These are phyloP conservation scores for Tenthredo mesomela DNA, from an alignment of 2,888 invertebrate genomes.

Conservation along the genomic window DNA sequence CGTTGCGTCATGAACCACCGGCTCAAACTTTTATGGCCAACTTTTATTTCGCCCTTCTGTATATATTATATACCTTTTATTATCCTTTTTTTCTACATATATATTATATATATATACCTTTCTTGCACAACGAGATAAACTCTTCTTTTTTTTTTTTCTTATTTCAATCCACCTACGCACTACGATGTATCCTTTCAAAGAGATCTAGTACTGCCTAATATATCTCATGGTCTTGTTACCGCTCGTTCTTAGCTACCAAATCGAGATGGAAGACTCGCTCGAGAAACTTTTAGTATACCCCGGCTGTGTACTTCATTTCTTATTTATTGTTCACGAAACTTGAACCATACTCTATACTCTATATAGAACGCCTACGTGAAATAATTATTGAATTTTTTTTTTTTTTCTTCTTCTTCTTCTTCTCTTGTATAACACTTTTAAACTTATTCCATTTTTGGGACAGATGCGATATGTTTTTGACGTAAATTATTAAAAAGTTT, in stretches of 20 bases:
- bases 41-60: slow-evolving; percentile 29
- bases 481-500: neutral
- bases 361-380: neutral
- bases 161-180: neutral
- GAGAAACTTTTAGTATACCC: slow-evolving; percentile 23
- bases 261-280: slow-evolving; percentile 35
- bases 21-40: slow-evolving; percentile 32
- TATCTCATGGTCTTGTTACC: slow-evolving; percentile 34
- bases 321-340: neutral
- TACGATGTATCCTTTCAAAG: slow-evolving; percentile 13
- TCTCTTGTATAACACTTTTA: neutral
- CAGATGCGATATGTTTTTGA: neutral
- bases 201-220: slow-evolving; percentile 32
- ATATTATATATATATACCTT: neutral
- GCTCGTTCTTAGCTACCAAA: slow-evolving; percentile 19
- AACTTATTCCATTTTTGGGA: neutral
- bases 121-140: neutral
- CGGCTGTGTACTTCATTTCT: neutral
- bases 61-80: neutral
- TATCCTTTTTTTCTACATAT: neutral
- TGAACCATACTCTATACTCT: neutral
- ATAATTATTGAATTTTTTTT: neutral
- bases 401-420: neutral
- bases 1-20: neutral
- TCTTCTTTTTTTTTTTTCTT: neutral